Evolutionary conservation across 2,113 vertebrate genomes (phyloP), one percentile per base, ranked within the genome.

Genomic region (Pandion haliaetus): DNA sequence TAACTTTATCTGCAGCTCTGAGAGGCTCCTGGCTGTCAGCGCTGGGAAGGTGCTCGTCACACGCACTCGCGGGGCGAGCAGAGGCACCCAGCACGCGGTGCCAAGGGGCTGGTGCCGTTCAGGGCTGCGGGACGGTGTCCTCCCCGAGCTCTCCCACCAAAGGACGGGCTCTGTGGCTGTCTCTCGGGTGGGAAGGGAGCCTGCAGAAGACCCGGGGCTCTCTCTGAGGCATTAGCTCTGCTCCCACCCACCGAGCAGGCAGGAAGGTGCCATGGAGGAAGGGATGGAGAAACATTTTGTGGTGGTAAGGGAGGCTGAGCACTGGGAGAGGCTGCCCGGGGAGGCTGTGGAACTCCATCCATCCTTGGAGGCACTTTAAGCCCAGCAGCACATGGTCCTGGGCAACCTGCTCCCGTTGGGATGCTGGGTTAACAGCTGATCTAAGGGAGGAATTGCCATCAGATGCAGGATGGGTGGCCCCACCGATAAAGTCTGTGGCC

Each of bases 61-160:
- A 6, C 1, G 3, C 19, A 3, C 34, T 32, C 2, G 0, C 32
- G 4, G 17, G 19, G 34, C 0, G 1, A 40, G 26, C 3, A 7
- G 24, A 28, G 4, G 81, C 62, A 8, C 26, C 81, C 6, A 0
- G 10, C 54, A 69, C 0, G 0, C 0, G 17, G 32, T 0, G 15
- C 49, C 1, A 0, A 50, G 67, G 32, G 57, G 12, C 10, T 0
- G 2, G 54, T 12, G n/a, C 24, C 3, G 0, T 2, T 8, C 1
- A 1, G 54, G 59, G 73, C 16, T 58, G 34, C 1, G 0, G 9
- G 78, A 38, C 14, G 31, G 40, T 3, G 4, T 6, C 3, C 19
- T n/a, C 59, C 3, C 15, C 1, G 2, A 14, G 49, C 10, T 57
- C 47, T 13, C 69, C 77, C 74, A 21, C 8, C 1, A 1, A 21